Evolutionary conservation across 2,888 invertebrate genomes (phyloP), one percentile per base, ranked within the genome.

Genomic region (Strigamia maritima): DNA sequence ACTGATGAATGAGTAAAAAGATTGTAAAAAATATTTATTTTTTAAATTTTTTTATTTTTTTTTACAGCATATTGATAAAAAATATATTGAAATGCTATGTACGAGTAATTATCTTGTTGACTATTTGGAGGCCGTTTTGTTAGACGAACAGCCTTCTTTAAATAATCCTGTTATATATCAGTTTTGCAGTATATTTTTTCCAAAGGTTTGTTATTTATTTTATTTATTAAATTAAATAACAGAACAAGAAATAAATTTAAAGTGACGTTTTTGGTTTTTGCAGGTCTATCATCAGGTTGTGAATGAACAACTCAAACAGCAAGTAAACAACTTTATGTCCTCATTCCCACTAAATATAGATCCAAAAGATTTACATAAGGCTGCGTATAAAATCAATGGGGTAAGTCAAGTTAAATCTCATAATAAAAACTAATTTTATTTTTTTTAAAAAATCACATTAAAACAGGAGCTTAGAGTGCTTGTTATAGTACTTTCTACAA

Each of bases 121-220:
- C 86, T 97, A 96, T 85, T 91, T 95, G 81, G 95, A 96, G 85
- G 92, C 94, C n/a, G 91, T 96, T 26, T 87, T 97, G 75, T 87
- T 94, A 79, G 95, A 96, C 85, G 96, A 97, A 86, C 89, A 96
- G 82, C 90, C 91, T 80, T 94, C 94, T 14, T 88, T 97, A 12
- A 94, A 92, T 82, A 93, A 94, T 84, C 91, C 92, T 79, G 90
- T 92, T 83, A 94, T 96, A 83, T 93, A 93, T 85, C 93, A 93
- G 84, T 96, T 97, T 86, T 89, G 96, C 85, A 92, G 92, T 83
- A 92, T 93, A 81, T 95, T 94, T 85, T 94, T 96, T 85, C 94
- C 95, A 0, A 95, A 95, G 90, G 93, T 35, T 19, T 40, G 24
- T 40, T 10, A 19, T 76, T 2, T 31, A 16, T 40, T 35, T 76